phyloP scores from a whole-genome alignment of 2,888 invertebrate species.

The Microctonus hyperodae region DNA sequence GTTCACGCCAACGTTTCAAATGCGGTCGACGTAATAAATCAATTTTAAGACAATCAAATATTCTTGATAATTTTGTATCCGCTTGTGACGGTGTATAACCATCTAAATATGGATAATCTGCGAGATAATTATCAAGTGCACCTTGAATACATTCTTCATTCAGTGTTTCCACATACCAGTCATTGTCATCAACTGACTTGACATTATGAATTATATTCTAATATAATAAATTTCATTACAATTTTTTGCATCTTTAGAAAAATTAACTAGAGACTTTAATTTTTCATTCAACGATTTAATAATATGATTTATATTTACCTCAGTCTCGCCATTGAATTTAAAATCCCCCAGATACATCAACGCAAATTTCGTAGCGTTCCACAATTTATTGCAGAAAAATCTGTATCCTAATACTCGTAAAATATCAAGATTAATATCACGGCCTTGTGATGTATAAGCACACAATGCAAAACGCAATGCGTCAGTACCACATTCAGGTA shows the following conservation, averaged over 20 bases:
- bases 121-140: conserved; percentile 60
- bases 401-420: conserved; percentile 91
- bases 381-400: conserved; percentile 98
- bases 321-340: conserved; percentile 61
- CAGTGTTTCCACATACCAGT: conserved; percentile 51
- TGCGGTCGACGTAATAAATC: conserved; percentile 51
- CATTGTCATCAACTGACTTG: conserved; percentile 40
- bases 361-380: conserved; percentile 98
- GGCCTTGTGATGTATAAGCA: conserved; percentile 86
- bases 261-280: neutral
- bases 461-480: conserved; percentile 92
- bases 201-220: conserved; percentile 36
- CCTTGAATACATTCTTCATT: conserved; percentile 55
- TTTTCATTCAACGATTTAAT: neutral
- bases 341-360: conserved; percentile 74
- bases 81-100: conserved; percentile 62
- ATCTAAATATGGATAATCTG: conserved; percentile 60
- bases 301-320: conserved; percentile 39
- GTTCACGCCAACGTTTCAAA: conserved; percentile 62
- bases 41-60: conserved; percentile 42
- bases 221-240: conserved; percentile 28
- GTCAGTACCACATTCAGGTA: conserved; percentile 96
- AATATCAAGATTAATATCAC: conserved; percentile 97
- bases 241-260: neutral
- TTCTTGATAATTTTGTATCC: conserved; percentile 56